phyloP scores from a whole-genome alignment of 2,797 vertebrate species.

The Aeoliscus strigatus region DNA sequence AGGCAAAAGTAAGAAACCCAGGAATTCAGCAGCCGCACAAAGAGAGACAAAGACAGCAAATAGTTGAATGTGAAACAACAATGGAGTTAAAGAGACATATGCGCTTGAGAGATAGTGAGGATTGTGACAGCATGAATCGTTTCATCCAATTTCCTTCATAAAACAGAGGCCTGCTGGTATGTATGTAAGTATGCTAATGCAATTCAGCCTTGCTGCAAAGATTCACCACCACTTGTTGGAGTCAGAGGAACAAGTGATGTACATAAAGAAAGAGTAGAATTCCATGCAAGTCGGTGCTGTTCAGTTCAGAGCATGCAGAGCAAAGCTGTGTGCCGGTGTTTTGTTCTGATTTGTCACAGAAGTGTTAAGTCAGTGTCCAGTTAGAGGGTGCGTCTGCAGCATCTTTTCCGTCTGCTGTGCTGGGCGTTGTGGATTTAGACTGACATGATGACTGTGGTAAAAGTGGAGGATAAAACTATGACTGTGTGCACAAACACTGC shows the following conservation, averaged over 20 bases:
- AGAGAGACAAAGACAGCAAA: slow-evolving; percentile 16
- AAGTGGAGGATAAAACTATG: too few species aligned
- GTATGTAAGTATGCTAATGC: slow-evolving; percentile 9
- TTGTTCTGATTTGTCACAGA: too few species aligned
- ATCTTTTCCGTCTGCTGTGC: not conserved
- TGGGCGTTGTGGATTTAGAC: too few species aligned
- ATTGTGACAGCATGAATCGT: slow-evolving; percentile 22
- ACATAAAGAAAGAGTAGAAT: slow-evolving; percentile 39
- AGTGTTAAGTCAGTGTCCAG: too few species aligned
- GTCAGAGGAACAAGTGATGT: slow-evolving; percentile 30
- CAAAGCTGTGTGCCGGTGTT: slow-evolving; percentile 11
- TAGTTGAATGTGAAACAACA: slow-evolving; percentile 2
- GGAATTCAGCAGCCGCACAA: slow-evolving; percentile 17
- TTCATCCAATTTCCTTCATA: slow-evolving; percentile 38
- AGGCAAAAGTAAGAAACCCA: slow-evolving; percentile 13
- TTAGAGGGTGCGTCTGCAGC: too few species aligned
- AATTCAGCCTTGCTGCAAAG: too few species aligned
- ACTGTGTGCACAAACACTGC: too few species aligned
- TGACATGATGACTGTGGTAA: too few species aligned
- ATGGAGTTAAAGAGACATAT: not conserved
- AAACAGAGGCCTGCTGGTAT: slow-evolving; percentile 18
- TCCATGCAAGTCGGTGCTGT: slow-evolving; percentile 10
- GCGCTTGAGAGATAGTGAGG: slow-evolving; percentile 8
- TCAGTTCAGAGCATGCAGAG: slow-evolving; percentile 33
- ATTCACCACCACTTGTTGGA: too few species aligned